Percentiles rank a stretch among this genome's conserved stretches.
Evolutionary conservation across 1,140 invertebrate species (phyloP).

Genomic region (Cydia fagiglandana): DNA sequence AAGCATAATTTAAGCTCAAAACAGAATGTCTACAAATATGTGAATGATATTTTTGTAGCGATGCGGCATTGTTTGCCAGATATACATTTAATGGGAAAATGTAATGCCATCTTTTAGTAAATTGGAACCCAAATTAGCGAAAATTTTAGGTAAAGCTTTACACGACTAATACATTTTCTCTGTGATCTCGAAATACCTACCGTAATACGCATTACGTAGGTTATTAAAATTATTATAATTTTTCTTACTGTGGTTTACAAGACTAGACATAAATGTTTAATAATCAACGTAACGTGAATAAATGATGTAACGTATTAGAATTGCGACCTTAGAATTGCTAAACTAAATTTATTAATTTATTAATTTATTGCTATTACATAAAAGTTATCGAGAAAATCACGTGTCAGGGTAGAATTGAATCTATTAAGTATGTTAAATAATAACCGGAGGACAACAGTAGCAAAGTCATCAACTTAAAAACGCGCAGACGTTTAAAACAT

Average conservation of each 20-base stretch:
- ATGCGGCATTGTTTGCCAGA: too few relatives aligned
- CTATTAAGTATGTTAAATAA: neutral
- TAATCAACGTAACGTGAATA: neutral
- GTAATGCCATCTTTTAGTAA: too few relatives aligned
- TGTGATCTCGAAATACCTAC: neutral
- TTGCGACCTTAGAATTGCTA: neutral
- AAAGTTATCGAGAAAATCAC: neutral
- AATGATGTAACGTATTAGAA: neutral
- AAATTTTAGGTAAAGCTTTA: too few relatives aligned
- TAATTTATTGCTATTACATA: slow-evolving; percentile 12
- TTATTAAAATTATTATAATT: neutral
- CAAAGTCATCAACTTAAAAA: neutral
- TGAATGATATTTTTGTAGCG: too few relatives aligned
- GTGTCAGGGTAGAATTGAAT: neutral
- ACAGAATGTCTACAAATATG: too few relatives aligned
- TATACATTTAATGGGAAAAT: too few relatives aligned
- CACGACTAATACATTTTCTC: too few relatives aligned
- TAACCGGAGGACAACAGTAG: neutral
- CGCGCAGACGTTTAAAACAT: too few relatives aligned
- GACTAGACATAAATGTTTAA: neutral
- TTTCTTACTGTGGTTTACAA: neutral
- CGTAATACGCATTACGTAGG: neutral
- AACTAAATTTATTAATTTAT: neutral
- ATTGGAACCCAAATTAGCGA: too few relatives aligned
- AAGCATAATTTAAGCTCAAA: too few relatives aligned